Base-by-base conservation (phyloP, 2,888 invertebrate genomes). In the Lithophane semibrunnea region DNA sequence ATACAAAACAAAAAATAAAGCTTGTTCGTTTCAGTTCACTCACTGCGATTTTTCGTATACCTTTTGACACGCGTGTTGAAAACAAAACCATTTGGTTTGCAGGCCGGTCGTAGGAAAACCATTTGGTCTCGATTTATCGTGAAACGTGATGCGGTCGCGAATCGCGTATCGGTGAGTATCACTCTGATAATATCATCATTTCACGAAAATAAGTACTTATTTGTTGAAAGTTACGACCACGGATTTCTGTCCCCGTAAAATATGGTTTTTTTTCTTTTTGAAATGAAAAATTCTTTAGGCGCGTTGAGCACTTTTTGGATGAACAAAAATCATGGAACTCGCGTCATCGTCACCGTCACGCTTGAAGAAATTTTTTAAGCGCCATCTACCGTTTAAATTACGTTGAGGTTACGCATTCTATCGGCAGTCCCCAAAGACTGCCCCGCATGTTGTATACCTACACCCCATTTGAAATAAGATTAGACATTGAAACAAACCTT, bases 81-180 rank as follows among this genome's bases (percentile, higher is more conserved):
- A 85, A 84, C 77, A 84, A 80, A 84, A 82, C 79, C 67, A 74
- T 72, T 72, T 60, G 54, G 52, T 42, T 61, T 13, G 47, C 18
- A 56, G 60, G 21, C 42, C 24, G 29, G 70, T 24, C 29, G 44
- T 60, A 56, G 58, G 67, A 75, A 87, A 83, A 83, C 83, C 68
- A 77, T 80, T 80, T 68, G 52, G 49, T 54, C 47, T 58, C 64
- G 70, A 74, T 83, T 85, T 87, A 87, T 81, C 61, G 76, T 47
- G 58, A 80, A 81, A 88, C 88, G 90, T 89, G 89, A 85, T 67
- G 75, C 54, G 80, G 77, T 79, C 77, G 8, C 61, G 66, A 67
- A 73, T 77, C 86, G 86, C 86, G 88, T 79, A 71, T 61, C 56
- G 12, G 60, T 16, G 9, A 42, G 24, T 83, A 75, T 72, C 74